A percentile compares a stretch with the other conserved stretches of the same genome.
These are phyloP conservation scores for Myotis brandtii DNA, from an alignment of 2,113 vertebrate genomes.

Conservation along the genomic window DNA sequence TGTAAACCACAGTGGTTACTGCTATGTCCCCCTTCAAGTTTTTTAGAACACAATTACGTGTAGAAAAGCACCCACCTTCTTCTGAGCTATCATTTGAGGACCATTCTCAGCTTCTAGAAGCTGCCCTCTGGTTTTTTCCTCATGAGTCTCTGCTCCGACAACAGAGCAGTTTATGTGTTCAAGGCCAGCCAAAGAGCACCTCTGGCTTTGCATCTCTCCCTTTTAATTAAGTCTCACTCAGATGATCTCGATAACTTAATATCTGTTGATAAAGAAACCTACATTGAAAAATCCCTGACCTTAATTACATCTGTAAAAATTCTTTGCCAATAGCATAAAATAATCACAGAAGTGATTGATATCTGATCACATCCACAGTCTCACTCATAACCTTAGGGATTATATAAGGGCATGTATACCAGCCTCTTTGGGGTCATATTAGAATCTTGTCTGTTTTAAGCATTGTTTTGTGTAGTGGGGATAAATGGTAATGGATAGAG, in stretches of 20 bases:
- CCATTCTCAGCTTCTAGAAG: background rate
- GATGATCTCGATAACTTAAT: background rate
- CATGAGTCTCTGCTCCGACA: background rate
- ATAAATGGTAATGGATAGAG: background rate
- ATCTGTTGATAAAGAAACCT: background rate
- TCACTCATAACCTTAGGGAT: background rate
- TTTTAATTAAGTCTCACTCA: background rate
- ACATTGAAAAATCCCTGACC: background rate
- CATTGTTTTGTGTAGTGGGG: background rate
- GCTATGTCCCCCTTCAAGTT: accelerated
- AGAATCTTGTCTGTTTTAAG: background rate
- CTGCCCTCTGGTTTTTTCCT: background rate
- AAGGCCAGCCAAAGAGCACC: background rate
- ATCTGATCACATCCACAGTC: background rate
- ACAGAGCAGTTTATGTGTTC: background rate
- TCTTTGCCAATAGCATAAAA: background rate
- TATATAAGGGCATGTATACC: background rate
- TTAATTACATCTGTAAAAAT: background rate
- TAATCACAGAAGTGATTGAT: background rate
- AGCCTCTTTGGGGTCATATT: background rate
- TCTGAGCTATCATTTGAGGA: background rate
- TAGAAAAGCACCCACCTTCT: background rate
- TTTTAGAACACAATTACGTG: background rate
- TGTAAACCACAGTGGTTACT: background rate
- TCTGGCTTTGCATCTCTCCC: background rate